phyloP scores from a whole-genome alignment of 2,113 vertebrate species.

The Trogon melanurus region DNA sequence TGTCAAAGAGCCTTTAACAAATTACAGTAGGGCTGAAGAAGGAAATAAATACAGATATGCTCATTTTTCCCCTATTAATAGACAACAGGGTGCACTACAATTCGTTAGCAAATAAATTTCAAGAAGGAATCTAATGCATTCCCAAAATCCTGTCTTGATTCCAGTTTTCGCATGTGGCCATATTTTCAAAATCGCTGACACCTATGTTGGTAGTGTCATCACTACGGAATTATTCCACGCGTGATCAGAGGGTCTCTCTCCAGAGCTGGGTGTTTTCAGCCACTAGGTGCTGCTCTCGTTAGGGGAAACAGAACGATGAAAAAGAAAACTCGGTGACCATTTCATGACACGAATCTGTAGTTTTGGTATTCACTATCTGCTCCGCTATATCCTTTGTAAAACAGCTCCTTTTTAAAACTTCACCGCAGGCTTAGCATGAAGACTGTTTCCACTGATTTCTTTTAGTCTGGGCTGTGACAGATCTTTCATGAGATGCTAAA shows the following conservation, averaged over 20 bases:
- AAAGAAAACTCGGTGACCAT: not conserved
- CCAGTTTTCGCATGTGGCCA: not conserved
- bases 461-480: not conserved
- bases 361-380: not conserved
- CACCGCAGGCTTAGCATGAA: not conserved
- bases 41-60: not conserved
- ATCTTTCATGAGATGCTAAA: not conserved
- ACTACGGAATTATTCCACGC: not conserved
- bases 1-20: not conserved
- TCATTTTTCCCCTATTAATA: not conserved
- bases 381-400: not conserved
- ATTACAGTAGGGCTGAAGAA: not conserved
- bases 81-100: not conserved
- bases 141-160: not conserved
- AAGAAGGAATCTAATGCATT: not conserved
- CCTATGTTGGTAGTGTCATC: not conserved
- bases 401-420: not conserved
- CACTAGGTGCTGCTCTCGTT: slow-evolving; percentile 64
- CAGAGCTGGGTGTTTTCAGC: not conserved
- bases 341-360: not conserved
- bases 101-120: not conserved
- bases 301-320: not conserved
- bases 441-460: not conserved
- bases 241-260: not conserved
- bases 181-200: not conserved